Percentiles rank a stretch among this genome's conserved stretches.
These are phyloP conservation scores for Plusia festucae DNA, from an alignment of 2,888 invertebrate species.

Conservation along the genomic window DNA sequence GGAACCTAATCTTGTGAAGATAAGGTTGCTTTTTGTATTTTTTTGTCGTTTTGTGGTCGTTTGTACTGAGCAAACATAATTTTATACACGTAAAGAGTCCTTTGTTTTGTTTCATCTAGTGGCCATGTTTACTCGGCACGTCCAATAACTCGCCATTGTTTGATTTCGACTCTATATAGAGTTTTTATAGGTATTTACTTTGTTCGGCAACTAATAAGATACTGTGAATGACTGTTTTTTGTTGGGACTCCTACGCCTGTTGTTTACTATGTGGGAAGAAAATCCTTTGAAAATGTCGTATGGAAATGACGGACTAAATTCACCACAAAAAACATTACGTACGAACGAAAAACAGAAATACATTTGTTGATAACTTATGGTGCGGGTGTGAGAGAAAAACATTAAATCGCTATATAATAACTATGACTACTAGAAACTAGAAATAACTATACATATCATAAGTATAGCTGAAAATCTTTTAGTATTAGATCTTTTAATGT, in stretches of 20 bases:
- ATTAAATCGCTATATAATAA: too few relatives aligned
- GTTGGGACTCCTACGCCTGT: neutral
- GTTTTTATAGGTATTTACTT: constrained; percentile 52
- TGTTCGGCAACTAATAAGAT: constrained; percentile 48
- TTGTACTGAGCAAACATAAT: constrained; percentile 33
- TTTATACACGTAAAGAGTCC: constrained; percentile 22
- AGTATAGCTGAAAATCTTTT: too few relatives aligned
- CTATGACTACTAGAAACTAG: too few relatives aligned
- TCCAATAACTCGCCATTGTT: constrained; percentile 62
- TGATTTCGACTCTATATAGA: constrained; percentile 48
- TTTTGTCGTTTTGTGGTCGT: neutral
- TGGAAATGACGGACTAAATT: neutral
- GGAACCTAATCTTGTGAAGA: neutral
- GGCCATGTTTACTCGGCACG: constrained; percentile 50
- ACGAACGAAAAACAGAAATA: too few relatives aligned
- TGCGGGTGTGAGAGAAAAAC: too few relatives aligned
- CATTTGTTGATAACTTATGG: too few relatives aligned
- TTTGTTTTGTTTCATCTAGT: constrained; percentile 31
- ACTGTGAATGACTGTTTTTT: constrained; percentile 21
- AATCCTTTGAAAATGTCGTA: neutral
- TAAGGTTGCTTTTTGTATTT: neutral
- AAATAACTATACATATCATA: too few relatives aligned
- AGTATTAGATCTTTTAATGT: too few relatives aligned
- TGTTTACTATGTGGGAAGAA: neutral
- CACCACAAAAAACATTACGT: neutral